Conservation (phyloP, 2,113 vertebrate genomes). For the Sylvia atricapilla region DNA sequence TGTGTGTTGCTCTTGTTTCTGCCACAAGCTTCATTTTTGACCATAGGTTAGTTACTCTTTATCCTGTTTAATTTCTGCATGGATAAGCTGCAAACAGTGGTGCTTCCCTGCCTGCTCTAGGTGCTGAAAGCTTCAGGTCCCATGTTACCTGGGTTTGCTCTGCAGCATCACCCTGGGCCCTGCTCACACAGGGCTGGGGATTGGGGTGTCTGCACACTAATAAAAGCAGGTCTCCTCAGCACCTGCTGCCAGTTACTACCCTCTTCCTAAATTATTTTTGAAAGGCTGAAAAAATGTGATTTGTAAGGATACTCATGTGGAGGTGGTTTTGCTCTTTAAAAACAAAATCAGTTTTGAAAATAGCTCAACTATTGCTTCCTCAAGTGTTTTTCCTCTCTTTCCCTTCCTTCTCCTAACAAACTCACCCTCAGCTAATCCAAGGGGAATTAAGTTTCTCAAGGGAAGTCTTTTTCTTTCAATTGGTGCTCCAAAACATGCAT, state of each 20-base stretch:
- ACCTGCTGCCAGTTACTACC: not conserved
- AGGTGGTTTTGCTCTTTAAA: not conserved
- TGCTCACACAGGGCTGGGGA: not conserved
- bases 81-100: not conserved
- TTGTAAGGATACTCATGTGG: not conserved
- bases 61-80: not conserved
- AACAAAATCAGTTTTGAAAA: not conserved
- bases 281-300: not conserved
- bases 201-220: not conserved
- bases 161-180: not conserved
- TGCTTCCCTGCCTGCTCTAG: not conserved
- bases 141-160: not conserved
- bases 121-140: not conserved
- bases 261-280: not conserved
- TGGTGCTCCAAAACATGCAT: fast-evolving
- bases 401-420: not conserved
- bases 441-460: not conserved
- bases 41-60: not conserved
- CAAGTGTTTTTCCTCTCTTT: not conserved
- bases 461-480: not conserved
- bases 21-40: not conserved
- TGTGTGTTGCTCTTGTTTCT: not conserved
- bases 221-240: not conserved
- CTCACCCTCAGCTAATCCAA: not conserved
- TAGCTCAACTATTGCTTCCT: not conserved